phyloP scores from a whole-genome alignment of 2,113 vertebrate species.

The Ctenomys sociabilis region DNA sequence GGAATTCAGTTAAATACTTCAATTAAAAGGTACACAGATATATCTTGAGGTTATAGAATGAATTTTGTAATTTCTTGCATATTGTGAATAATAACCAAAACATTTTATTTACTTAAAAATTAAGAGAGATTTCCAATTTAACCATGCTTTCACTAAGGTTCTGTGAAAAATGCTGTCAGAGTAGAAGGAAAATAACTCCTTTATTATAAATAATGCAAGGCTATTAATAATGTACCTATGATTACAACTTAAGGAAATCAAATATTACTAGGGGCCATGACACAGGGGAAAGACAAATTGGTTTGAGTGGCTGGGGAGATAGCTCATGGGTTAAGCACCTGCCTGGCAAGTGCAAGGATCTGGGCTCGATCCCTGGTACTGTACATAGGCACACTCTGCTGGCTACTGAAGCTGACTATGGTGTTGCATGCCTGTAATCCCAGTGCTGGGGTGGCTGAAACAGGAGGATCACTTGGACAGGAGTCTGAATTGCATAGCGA shows the following conservation, averaged over 20 bases:
- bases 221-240: background rate
- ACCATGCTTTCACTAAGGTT: constrained; percentile 14
- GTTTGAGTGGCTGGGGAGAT: background rate
- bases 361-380: too few relatives aligned
- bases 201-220: background rate
- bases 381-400: too few relatives aligned
- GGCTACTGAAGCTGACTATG: too few relatives aligned
- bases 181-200: background rate
- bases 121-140: background rate
- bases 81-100: background rate
- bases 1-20: background rate
- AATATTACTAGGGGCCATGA: background rate
- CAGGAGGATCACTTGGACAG: too few relatives aligned
- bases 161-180: background rate
- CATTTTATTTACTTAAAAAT: background rate
- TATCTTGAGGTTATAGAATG: background rate
- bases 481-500: too few relatives aligned
- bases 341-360: too few relatives aligned
- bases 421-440: too few relatives aligned
- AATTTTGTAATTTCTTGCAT: background rate
- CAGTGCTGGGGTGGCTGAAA: too few relatives aligned
- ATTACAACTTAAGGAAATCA: background rate
- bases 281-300: background rate
- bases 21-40: too few relatives aligned
- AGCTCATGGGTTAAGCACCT: too few relatives aligned